These are phyloP conservation scores for Geopemphigus sp. DNA, from an alignment of 1,140 invertebrate genomes.

Conservation along the genomic window DNA sequence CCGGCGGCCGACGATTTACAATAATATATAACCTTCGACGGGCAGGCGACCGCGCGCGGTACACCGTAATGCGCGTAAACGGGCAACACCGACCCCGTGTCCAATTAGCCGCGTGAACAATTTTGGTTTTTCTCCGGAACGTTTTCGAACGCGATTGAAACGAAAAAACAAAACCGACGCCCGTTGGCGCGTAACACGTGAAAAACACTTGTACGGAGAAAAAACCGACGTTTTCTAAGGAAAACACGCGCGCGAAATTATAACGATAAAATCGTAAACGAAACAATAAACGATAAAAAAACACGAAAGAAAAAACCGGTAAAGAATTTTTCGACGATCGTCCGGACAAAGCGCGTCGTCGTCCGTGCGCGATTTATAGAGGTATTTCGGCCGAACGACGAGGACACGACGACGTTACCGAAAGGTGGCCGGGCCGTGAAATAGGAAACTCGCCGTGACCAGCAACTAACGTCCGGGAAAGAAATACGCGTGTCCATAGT, in stretches of 20 bases:
- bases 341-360: not conserved
- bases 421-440: no score
- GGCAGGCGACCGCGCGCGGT: no score
- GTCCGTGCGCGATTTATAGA: not conserved
- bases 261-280: not conserved
- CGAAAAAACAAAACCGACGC: no score
- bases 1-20: no score
- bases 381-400: no score
- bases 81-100: not conserved
- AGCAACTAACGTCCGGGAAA: not conserved
- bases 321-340: not conserved
- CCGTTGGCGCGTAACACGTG: no score
- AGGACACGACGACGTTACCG: no score
- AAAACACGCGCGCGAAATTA: not conserved
- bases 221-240: no score
- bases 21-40: no score
- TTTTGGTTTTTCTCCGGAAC: not conserved
- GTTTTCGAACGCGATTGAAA: not conserved
- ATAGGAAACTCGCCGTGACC: not conserved
- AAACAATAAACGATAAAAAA: not conserved
- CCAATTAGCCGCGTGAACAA: not conserved
- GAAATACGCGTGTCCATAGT: not conserved
- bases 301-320: not conserved
- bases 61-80: not conserved
- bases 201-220: no score